Evolutionary conservation across 92 coral and sea anemone species (phyloP).

Genomic region (Heliopora coerulea): DNA sequence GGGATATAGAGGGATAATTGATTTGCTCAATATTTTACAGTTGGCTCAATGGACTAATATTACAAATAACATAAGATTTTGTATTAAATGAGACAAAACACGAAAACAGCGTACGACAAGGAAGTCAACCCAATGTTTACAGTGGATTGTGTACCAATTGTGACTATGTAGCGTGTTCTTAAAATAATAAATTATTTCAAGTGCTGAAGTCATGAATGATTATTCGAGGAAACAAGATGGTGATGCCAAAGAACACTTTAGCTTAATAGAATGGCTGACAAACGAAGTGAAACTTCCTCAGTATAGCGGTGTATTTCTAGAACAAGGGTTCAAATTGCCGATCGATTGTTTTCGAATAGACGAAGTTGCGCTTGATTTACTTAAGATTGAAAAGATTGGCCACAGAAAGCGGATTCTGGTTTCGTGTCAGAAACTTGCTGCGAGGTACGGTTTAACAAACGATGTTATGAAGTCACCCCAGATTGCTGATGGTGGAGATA

Average conservation of each 20-base stretch:
- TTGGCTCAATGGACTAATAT: too few relatives aligned
- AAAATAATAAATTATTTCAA: too few relatives aligned
- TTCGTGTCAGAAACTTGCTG: conserved; percentile 60
- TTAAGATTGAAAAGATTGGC: conserved; percentile 72
- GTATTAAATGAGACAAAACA: background rate
- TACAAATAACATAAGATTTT: too few relatives aligned
- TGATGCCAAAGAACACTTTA: background rate
- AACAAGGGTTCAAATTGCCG: conserved; percentile 71
- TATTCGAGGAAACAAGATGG: background rate
- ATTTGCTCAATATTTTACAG: too few relatives aligned
- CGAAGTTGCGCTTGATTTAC: conserved; percentile 65
- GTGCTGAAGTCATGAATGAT: background rate
- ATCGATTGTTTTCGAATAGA: conserved; percentile 57
- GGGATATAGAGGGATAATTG: too few relatives aligned
- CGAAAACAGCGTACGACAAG: background rate
- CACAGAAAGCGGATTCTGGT: conserved; percentile 80
- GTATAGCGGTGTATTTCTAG: conserved; percentile 75
- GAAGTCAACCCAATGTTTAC: conserved; percentile 2
- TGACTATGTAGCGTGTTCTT: too few relatives aligned
- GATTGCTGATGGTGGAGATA: conserved; percentile 1
- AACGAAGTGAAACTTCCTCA: conserved; percentile 85
- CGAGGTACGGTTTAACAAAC: conserved; percentile 46
- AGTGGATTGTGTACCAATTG: background rate
- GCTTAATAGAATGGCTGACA: conserved; percentile 77
- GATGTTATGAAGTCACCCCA: conserved; percentile 22